Conservation (phyloP, 2,113 vertebrate genomes). For the Silurus asotus region DNA sequence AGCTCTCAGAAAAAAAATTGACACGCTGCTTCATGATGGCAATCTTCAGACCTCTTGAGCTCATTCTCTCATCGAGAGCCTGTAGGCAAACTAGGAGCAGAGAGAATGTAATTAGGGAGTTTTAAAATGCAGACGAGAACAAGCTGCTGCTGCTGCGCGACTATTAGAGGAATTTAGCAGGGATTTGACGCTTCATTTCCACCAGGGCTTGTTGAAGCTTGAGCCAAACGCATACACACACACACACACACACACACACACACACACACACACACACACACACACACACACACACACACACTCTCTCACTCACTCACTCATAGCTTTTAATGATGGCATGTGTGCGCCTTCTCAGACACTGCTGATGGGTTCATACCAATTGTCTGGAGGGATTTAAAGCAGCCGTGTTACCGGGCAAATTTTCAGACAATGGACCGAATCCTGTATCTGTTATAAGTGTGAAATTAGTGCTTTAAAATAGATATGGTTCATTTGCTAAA, state of each 20-base stretch:
- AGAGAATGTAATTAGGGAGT: constrained; percentile 38
- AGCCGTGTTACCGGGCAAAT: background rate
- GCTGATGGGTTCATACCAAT: constrained; percentile 37
- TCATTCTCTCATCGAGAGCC: constrained; percentile 28
- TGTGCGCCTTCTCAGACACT: constrained; percentile 37
- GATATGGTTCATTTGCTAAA: background rate
- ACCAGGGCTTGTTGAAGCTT: constrained; percentile 51
- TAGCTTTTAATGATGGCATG: constrained; percentile 43
- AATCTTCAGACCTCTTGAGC: constrained; percentile 23
- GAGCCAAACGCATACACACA: constrained; percentile 34
- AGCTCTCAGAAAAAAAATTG: background rate
- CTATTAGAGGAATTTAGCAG: constrained; percentile 36
- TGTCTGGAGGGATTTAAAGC: constrained; percentile 15
- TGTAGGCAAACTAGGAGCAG: constrained; percentile 22
- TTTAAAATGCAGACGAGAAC: constrained; percentile 25
- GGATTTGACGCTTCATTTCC: constrained; percentile 50
- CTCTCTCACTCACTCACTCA: constrained; percentile 36
- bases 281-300: constrained; percentile 3
- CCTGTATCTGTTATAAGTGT: background rate
- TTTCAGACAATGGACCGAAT: constrained; percentile 4
- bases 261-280: background rate
- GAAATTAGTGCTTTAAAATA: background rate
- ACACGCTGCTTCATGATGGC: background rate
- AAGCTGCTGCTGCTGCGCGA: constrained; percentile 19
- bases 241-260: constrained; percentile 26